Base-by-base conservation (phyloP, 2,888 invertebrate genomes). In the Atrina japonica region DNA sequence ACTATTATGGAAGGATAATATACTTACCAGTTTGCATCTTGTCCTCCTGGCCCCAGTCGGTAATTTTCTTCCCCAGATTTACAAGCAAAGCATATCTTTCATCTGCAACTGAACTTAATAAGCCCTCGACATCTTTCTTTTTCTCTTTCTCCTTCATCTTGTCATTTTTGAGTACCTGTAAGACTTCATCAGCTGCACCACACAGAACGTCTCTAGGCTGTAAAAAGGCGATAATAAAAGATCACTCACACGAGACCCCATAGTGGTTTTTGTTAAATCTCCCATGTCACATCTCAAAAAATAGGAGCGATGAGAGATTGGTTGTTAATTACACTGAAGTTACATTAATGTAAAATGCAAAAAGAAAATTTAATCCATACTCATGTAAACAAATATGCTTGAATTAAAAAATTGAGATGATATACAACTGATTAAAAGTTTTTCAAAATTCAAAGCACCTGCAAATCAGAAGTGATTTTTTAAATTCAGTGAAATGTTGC, bases 111-210 rank as follows among this genome's bases (percentile, higher is more conserved):
- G 73, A 53, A 0, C 96, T 96, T 11, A 99, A 92, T 35, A 99
- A 92, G 66, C 93, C 91, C 91, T 99, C 98, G 0, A 97, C 95
- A 90, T 99, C 98, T 41, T 86, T 87, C 89, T 98, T 98, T 88
- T 95, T 95, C 77, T 98, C 98, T 41, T 94, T 95, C 86, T 99
- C 99, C 89, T 97, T 97, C 65, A 97, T 91, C 80, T 95, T 94
- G 78, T 99, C 99, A 91, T 97, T 98, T 91, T 99, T 99, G 29
- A 99, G 91, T 0, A 97, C 96, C 0, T 96, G 94, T 41, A 99
- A 92, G 0, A 99, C 97, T 93, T 99, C 99, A 92, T 99, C 99
- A n/a, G 98, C 99, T 9, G 99, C 98, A 40, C 99, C 99, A 89
- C 98, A 98, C 30, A 99, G 91, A 78, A 99, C 96, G 90, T 99